Conservation (phyloP, 2,797 vertebrate genomes). For the Crenuchus spilurus region DNA sequence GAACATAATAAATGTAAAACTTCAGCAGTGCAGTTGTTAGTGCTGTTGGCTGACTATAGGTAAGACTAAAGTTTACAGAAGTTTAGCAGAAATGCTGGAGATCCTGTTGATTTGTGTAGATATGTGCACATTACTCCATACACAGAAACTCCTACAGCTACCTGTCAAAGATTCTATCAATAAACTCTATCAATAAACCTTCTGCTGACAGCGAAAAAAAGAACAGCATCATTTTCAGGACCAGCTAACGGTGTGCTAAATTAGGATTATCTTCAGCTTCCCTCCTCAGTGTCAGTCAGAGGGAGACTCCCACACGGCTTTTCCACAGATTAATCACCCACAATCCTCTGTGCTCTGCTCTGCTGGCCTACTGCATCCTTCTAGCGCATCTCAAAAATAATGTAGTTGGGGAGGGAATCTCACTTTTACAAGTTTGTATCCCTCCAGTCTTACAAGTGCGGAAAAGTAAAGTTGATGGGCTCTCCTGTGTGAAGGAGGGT, state of each 20-base stretch:
- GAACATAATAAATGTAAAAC: too few relatives aligned
- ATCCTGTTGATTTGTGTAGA: not conserved
- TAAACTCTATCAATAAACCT: constrained; percentile 13
- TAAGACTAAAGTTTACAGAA: not conserved
- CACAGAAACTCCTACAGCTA: constrained; percentile 15
- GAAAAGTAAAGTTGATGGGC: constrained; percentile 43
- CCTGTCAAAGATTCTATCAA: constrained; percentile 16
- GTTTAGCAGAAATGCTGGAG: not conserved
- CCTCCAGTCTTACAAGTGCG: constrained; percentile 15
- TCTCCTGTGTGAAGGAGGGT: constrained; percentile 2
- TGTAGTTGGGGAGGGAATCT: constrained; percentile 17
- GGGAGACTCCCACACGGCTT: not conserved
- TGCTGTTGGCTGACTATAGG: not conserved
- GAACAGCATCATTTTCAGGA: constrained; percentile 1
- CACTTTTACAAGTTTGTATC: constrained; percentile 18
- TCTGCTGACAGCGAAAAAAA: not conserved
- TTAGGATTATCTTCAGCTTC: constrained; percentile 8
- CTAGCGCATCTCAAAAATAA: constrained; percentile 4
- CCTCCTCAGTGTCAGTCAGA: constrained; percentile 10
- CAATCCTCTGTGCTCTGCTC: not conserved
- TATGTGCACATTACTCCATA: not conserved
- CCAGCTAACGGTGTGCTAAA: constrained; percentile 1
- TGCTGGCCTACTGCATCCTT: constrained; percentile 18
- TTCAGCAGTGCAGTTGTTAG: too few relatives aligned
- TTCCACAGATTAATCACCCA: constrained; percentile 22